Evolutionary conservation across 2,797 vertebrate genomes (phyloP).

Genomic region (Sebastes steindachneri): DNA sequence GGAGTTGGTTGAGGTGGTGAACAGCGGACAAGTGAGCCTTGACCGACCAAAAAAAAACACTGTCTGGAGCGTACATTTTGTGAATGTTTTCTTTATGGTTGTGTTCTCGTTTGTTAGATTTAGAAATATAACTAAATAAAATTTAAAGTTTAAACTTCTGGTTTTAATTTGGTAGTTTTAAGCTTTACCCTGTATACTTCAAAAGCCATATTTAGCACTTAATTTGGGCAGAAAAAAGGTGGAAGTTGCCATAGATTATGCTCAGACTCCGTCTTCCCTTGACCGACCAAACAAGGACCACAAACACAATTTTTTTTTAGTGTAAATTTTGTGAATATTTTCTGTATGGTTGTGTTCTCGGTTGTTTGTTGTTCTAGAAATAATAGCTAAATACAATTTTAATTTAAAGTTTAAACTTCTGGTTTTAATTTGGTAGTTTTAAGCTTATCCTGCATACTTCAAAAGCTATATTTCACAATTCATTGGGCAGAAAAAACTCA

Average conservation of each 20-base stretch:
- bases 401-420: not conserved
- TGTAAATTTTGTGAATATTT: not conserved
- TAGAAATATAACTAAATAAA: not conserved
- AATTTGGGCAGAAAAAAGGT: too few species aligned
- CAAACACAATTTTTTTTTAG: not conserved
- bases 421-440: not conserved
- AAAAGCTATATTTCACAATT: not conserved
- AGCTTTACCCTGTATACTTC: not conserved
- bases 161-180: not conserved
- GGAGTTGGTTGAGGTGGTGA: not conserved
- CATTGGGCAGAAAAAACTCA: too few species aligned
- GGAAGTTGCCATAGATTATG: not conserved
- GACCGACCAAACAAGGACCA: conserved; percentile 35
- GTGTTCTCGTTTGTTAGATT: not conserved
- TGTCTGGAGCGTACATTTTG: not conserved
- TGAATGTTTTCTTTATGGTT: not conserved
- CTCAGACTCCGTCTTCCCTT: not conserved
- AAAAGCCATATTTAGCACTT: not conserved
- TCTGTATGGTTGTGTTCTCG: not conserved
- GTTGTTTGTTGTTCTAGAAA: not conserved
- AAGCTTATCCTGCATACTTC: not conserved
- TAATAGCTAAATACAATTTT: not conserved
- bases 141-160: not conserved
- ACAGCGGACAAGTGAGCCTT: conserved; percentile 32
- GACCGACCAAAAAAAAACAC: conserved; percentile 33